Percentiles rank a stretch among this genome's conserved stretches.
Evolutionary conservation across 2,113 vertebrate species (phyloP).

Genomic region (Lipotes vexillifer): DNA sequence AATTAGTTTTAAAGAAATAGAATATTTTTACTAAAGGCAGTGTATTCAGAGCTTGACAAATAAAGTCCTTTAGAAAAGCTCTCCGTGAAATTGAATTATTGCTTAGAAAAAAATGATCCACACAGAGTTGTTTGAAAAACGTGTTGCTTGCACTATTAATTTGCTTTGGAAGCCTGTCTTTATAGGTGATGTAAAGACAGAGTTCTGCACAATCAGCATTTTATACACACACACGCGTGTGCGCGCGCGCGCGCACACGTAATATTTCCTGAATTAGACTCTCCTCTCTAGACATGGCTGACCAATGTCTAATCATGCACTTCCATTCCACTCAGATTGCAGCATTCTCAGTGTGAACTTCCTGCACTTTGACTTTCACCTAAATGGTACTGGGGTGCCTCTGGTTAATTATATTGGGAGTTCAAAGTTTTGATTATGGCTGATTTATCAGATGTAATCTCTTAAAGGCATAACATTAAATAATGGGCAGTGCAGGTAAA

Average conservation of each 20-base stretch:
- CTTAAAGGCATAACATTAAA: constrained; percentile 62
- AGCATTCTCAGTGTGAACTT: constrained; percentile 39
- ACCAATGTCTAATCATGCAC: neutral
- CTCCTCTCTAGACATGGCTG: neutral
- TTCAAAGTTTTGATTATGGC: constrained; percentile 55
- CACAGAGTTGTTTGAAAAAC: neutral
- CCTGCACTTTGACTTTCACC: constrained; percentile 40
- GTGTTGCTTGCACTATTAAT: neutral
- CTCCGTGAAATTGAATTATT: constrained; percentile 33
- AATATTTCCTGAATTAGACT: neutral
- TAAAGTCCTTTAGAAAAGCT: neutral
- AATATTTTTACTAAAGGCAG: neutral
- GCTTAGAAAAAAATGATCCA: neutral
- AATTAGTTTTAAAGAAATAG: constrained; percentile 26
- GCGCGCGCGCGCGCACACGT: too few species aligned
- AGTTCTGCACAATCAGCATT: neutral
- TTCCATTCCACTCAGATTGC: constrained; percentile 2
- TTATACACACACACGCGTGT: neutral
- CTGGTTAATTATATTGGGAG: constrained; percentile 67
- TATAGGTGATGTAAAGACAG: neutral
- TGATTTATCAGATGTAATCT: constrained; percentile 63
- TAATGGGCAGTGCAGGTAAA: constrained; percentile 14
- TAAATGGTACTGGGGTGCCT: constrained; percentile 31
- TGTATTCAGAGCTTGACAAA: neutral
- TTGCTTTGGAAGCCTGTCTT: constrained; percentile 3